These are phyloP conservation scores for Actinia equina DNA, from an alignment of 64 coral and sea anemone species.

Conservation along the genomic window DNA sequence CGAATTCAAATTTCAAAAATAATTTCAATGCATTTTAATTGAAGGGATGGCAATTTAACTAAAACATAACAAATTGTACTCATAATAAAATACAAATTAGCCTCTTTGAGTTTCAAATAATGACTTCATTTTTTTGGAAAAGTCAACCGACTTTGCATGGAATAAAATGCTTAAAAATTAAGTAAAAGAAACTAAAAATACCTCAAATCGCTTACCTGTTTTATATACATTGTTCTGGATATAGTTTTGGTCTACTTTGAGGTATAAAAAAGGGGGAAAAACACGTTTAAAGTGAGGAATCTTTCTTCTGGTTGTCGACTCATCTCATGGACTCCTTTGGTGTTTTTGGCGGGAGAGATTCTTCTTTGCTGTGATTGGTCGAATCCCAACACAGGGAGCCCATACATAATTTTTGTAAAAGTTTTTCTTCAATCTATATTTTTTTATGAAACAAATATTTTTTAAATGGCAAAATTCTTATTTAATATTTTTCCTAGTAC, in stretches of 20 bases:
- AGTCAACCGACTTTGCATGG: neutral
- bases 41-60: neutral
- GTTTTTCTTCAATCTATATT: neutral
- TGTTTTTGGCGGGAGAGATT: slow-evolving; percentile 42
- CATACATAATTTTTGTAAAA: neutral
- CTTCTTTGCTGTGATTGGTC: slow-evolving; percentile 18
- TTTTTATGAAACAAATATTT: neutral
- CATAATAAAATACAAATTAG: neutral
- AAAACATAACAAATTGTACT: neutral
- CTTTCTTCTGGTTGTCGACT: neutral
- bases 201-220: slow-evolving; percentile 51
- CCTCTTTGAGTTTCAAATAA: neutral
- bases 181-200: neutral
- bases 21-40: neutral
- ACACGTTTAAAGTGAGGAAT: neutral
- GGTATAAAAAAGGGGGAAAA: neutral
- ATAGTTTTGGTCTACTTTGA: neutral
- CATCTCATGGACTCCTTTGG: slow-evolving; percentile 27
- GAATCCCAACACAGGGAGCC: neutral
- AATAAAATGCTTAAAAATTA: neutral
- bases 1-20: neutral
- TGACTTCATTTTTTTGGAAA: neutral
- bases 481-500: too few species aligned
- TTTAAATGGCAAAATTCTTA: too few species aligned
- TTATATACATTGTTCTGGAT: slow-evolving; percentile 55